Evolutionary conservation across 2,888 invertebrate genomes (phyloP), one percentile per base, ranked within the genome.

Genomic region (Odontocerum albicorne): DNA sequence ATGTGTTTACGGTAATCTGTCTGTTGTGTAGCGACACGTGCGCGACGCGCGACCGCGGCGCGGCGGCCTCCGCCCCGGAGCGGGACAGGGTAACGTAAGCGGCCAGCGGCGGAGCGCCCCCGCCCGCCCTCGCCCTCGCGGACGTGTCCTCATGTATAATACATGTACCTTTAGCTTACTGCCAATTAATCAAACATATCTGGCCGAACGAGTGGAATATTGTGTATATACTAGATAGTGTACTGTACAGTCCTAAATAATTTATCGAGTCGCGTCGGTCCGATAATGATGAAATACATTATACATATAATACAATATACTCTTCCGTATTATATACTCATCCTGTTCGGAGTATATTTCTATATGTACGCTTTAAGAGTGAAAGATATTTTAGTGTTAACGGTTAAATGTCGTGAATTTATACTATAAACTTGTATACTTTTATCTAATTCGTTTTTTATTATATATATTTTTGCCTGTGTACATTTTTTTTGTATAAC

Each of bases 211-310:
- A 59, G 57, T 55, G 52, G 53, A 57, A 57, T 12, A 39, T 10
- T 20, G 68, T 75, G 77, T 78, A 78, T 77, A 78, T 78, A 78
- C 75, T 78, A 78, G 78, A 78, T 78, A 78, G 78, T 78, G 78
- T 78, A 78, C 78, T 78, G 78, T 77, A 78, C 78, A 78, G 78
- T 77, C 78, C 76, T 76, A 74, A 78, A 77, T 77, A 77, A 77
- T 56, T 77, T 77, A 77, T 77, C 77, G 77, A 75, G 77, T 78
- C 77, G 77, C 76, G 74, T 77, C 77, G 76, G 73, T 77, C 76
- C 75, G 75, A 77, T 76, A 74, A 74, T 74, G 73, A 38, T 38
- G 38, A 15, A 15, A 15, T 38, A 38, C 15, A 38, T 38, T 13
- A 38, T 27, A 50, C 39, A 32, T 47, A 54, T 31, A 55, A 20